Conservation (phyloP, 2,888 invertebrate species). For the Apamea anceps region DNA sequence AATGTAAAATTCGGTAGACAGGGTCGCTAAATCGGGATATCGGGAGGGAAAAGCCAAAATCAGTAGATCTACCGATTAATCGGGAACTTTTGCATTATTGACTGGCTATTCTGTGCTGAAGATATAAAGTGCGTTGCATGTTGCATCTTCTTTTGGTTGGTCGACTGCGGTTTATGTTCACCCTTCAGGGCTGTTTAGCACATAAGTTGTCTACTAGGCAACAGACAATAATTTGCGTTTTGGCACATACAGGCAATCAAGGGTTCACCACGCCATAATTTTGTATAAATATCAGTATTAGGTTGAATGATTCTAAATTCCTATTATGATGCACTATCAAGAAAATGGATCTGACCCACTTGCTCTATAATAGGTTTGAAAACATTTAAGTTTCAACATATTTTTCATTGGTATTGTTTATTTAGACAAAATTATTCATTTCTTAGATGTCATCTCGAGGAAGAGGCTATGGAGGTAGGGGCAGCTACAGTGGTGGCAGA, state of each 20-base stretch:
- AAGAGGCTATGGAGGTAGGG: constrained; percentile 84
- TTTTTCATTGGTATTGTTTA: background rate
- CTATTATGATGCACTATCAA: background rate
- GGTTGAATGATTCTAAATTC: background rate
- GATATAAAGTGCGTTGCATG: too few relatives aligned
- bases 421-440: background rate
- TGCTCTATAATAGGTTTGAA: too few relatives aligned
- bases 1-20: too few relatives aligned
- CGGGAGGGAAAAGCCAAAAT: too few relatives aligned
- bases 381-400: background rate
- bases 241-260: background rate
- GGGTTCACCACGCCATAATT: background rate
- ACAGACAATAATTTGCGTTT: background rate
- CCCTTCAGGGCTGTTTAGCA: background rate
- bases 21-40: too few relatives aligned
- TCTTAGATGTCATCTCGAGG: constrained; percentile 87
- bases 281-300: background rate
- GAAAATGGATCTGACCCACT: too few relatives aligned
- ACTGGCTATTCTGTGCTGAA: too few relatives aligned
- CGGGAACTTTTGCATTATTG: too few relatives aligned
- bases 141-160: background rate
- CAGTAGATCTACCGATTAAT: too few relatives aligned
- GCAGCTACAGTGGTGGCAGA: constrained; percentile 80
- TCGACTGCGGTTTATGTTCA: background rate
- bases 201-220: background rate